Evolutionary conservation across 2,113 vertebrate species (phyloP).

Genomic region (Oryzias melastigma): DNA sequence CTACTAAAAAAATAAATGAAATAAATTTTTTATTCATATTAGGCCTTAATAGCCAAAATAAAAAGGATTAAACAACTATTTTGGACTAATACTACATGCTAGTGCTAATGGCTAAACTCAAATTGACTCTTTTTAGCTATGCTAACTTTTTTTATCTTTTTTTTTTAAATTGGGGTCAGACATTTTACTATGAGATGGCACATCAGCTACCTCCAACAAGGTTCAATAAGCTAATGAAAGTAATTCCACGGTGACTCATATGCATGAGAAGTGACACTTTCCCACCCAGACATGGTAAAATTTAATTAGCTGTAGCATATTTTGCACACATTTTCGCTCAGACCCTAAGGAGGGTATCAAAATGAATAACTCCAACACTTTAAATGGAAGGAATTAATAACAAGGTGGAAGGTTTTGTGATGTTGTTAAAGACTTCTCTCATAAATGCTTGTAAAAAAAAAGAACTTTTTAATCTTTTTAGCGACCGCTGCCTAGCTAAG

Average conservation of each 20-base stretch:
- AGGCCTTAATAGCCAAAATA: no score
- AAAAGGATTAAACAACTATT: no score
- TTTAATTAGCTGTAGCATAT: constrained; percentile 57
- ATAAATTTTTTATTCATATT: no score
- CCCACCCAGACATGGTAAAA: constrained; percentile 7
- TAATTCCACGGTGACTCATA: constrained; percentile 55
- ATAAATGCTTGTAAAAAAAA: constrained; percentile 1
- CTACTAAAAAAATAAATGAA: no score
- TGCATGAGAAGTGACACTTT: constrained; percentile 39
- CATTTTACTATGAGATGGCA: constrained; percentile 36
- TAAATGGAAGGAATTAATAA: constrained; percentile 16
- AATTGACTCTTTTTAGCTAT: constrained; percentile 8
- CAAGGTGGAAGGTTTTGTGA: neutral
- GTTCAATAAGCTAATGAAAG: constrained; percentile 43
- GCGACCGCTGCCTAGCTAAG: constrained; percentile 1
- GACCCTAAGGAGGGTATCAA: constrained; percentile 16
- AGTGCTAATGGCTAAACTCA: neutral
- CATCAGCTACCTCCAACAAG: constrained; percentile 39
- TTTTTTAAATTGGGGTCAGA: constrained; percentile 11
- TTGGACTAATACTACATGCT: neutral
- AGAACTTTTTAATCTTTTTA: constrained; percentile 21
- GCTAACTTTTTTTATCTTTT: constrained; percentile 31
- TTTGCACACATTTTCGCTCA: constrained; percentile 27
- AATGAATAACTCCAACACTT: constrained; percentile 26
- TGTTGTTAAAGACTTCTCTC: constrained; percentile 1